Base-by-base conservation (phyloP, 1,140 invertebrate genomes). In the Cydia splendana region DNA sequence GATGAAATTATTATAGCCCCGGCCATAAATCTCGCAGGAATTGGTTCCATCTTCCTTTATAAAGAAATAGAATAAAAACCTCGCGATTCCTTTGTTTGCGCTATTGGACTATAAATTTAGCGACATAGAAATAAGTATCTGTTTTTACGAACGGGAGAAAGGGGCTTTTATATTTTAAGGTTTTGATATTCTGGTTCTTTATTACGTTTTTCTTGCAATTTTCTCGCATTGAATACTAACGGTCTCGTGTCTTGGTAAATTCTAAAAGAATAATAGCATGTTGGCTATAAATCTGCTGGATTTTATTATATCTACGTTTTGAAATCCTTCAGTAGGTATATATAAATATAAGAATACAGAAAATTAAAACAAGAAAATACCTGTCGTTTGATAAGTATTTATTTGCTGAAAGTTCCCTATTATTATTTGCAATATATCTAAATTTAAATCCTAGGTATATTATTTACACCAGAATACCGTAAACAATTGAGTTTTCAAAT, bases 1-100 rank as follows among this genome's bases (percentile, higher is more conserved):
- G 74, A 81, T 81, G 75, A 81, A 75, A 71, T 71, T 71, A 71
- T 71, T 71, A 71, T 71, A 18, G 67, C 67, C 65, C 28, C 15
- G n/a, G 67, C 67, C 24, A 71, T 71, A 71, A 71, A 71, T 71
- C 67, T 71, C 67, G 30, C 38, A 71, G 67, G 67, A 71, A 38
- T 71, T 71, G 38, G 38, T 38, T 71, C 67, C n/a, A 71, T 71
- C 67, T 71, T 71, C 67, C 67, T 71, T 71, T 71, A 38, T 18
- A 38, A 71, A 71, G 34, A 38, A 38, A 38, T 38, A 20, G 67
- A 71, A 67, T 67, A 38, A 38, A 69, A 71, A 38, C 67, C 34
- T 71, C 34, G 67, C 67, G 67, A 45, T 71, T 34, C 34, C 67
- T 71, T 71, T 71, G 67, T 71, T 71, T 71, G 65, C 30, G 67